phyloP scores from a whole-genome alignment of 1,140 invertebrate species.

The Habropoda laboriosa region DNA sequence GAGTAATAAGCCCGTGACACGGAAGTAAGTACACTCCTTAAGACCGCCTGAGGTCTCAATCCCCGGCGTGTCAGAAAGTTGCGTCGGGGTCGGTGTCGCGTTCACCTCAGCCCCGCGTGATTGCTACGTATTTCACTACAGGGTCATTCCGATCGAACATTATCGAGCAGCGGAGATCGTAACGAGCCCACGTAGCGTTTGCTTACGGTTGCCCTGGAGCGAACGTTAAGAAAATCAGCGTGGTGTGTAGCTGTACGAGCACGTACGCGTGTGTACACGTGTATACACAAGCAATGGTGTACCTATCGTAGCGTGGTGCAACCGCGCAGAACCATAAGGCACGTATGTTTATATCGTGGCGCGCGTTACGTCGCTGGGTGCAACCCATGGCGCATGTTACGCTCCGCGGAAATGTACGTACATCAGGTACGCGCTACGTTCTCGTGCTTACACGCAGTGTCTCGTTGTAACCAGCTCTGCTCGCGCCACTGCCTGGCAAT shows the following conservation, averaged over 20 bases:
- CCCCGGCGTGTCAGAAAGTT: background rate
- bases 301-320: conserved; percentile 39
- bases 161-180: conserved; percentile 69
- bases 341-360: conserved; percentile 60
- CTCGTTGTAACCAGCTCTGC: conserved; percentile 51
- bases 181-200: conserved; percentile 70
- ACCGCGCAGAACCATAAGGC: conserved; percentile 54
- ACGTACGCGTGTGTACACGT: conserved; percentile 16
- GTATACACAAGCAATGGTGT: conserved; percentile 31
- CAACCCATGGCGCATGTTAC: conserved; percentile 27
- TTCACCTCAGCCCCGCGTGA: conserved; percentile 49
- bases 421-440: conserved; percentile 30
- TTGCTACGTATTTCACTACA: conserved; percentile 71
- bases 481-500: conserved; percentile 31
- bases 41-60: conserved; percentile 64
- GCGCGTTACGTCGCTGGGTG: conserved; percentile 34
- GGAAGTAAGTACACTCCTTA: background rate
- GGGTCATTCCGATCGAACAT: conserved; percentile 71
- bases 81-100: conserved; percentile 17
- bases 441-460: conserved; percentile 43
- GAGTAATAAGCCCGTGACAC: background rate
- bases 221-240: conserved; percentile 32
- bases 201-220: conserved; percentile 51
- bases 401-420: conserved; percentile 38
- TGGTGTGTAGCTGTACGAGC: background rate